Percentiles rank a stretch among this genome's conserved stretches.
Evolutionary conservation across 2,797 vertebrate species (phyloP).

Genomic region (Sylvia borin): DNA sequence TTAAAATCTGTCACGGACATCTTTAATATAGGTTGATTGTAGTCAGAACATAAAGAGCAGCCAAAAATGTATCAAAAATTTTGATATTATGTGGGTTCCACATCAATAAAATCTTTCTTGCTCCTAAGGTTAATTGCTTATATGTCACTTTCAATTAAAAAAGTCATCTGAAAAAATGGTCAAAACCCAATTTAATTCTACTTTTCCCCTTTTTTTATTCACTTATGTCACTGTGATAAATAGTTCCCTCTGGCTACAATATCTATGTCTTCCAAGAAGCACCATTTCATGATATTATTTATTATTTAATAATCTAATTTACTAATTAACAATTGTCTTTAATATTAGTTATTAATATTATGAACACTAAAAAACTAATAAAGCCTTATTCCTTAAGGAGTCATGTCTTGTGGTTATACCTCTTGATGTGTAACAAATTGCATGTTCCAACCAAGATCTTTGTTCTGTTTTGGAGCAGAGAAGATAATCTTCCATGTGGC

Average conservation of each 20-base stretch:
- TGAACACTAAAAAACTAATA: slow-evolving; percentile 8
- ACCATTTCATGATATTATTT: not conserved
- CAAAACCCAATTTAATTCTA: not conserved
- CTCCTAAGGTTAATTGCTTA: not conserved
- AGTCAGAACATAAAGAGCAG: not conserved
- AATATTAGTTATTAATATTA: not conserved
- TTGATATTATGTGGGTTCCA: not conserved
- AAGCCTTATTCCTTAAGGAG: not conserved
- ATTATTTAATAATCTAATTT: not conserved
- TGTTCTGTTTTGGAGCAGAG: not conserved
- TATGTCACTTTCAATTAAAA: not conserved
- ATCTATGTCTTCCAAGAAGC: not conserved
- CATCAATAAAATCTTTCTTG: not conserved
- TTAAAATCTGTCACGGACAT: not conserved
- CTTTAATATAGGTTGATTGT: not conserved
- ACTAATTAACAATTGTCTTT: not conserved
- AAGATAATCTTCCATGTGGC: not conserved
- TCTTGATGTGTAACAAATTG: not conserved
- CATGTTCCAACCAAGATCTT: not conserved
- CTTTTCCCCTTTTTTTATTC: not conserved
- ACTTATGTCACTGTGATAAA: not conserved
- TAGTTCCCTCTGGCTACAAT: not conserved
- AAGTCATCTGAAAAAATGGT: not conserved
- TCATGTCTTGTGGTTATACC: not conserved
- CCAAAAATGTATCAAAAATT: not conserved